Conservation (phyloP, 2,113 vertebrate species). For the Cebidichthys violaceus region DNA sequence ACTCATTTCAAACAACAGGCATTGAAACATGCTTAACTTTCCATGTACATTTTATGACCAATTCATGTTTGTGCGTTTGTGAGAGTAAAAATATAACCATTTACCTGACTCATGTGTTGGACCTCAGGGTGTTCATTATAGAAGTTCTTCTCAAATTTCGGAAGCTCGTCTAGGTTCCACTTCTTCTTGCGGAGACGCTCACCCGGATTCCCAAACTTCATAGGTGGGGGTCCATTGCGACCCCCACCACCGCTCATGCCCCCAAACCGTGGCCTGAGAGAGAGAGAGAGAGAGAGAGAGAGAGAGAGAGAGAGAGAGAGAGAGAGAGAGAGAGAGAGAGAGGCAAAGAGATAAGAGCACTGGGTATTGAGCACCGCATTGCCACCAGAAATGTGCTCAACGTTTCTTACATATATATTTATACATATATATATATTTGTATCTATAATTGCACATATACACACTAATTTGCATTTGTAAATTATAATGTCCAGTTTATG, state of each 20-base stretch:
- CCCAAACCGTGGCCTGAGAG: slow-evolving; percentile 83
- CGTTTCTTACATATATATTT: no score
- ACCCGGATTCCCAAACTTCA: slow-evolving; percentile 96
- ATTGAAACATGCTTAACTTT: background rate
- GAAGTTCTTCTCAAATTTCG: slow-evolving; percentile 99
- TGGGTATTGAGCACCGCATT: background rate
- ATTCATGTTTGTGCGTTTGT: background rate
- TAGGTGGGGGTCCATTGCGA: slow-evolving; percentile 87
- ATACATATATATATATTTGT: background rate
- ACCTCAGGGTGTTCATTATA: slow-evolving; percentile 93
- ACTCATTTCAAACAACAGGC: background rate
- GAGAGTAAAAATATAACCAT: background rate
- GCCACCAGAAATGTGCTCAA: background rate
- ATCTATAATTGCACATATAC: background rate
- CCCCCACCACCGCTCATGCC: slow-evolving; percentile 47
- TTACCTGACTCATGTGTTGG: slow-evolving; percentile 89
- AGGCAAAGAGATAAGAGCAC: background rate
- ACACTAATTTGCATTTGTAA: background rate
- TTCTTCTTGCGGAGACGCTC: slow-evolving; percentile 96
- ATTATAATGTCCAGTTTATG: background rate
- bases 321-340: background rate
- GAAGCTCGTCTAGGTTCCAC: slow-evolving; percentile 95
- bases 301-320: background rate
- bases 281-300: background rate
- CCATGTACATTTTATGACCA: background rate